Evolutionary conservation across 2,113 vertebrate genomes (phyloP).

Genomic region (Girardinichthys multiradiatus): DNA sequence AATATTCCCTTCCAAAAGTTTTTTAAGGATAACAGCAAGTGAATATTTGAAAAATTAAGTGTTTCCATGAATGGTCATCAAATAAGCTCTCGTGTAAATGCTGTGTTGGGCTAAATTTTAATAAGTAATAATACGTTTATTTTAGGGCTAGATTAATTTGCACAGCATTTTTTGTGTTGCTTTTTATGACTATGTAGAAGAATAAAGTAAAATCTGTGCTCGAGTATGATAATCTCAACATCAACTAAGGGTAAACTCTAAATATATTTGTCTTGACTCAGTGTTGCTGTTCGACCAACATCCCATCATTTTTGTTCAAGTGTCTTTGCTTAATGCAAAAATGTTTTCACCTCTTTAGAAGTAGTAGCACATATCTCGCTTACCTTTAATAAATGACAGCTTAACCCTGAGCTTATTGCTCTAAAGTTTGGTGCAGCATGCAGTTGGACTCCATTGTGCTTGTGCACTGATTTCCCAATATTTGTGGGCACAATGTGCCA

Average conservation of each 20-base stretch:
- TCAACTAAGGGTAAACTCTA: not conserved
- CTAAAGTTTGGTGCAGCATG: not conserved
- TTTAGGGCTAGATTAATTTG: not conserved
- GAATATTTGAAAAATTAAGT: too few species aligned
- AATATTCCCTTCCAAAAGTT: too few species aligned
- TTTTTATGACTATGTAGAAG: not conserved
- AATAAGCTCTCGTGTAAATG: too few species aligned
- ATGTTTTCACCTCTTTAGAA: slow-evolving; percentile 9
- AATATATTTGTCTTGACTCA: slow-evolving; percentile 1
- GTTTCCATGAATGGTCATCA: too few species aligned
- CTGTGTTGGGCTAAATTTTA: too few species aligned
- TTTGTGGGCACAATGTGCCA: slow-evolving; percentile 55
- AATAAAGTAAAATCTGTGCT: slow-evolving; percentile 4
- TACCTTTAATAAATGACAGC: not conserved
- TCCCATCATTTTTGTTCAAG: not conserved
- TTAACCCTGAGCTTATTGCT: slow-evolving; percentile 10
- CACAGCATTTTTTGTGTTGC: not conserved
- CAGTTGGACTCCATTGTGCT: slow-evolving; percentile 28
- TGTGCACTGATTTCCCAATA: slow-evolving; percentile 65
- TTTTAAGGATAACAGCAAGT: too few species aligned
- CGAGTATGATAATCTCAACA: not conserved
- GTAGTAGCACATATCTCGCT: slow-evolving; percentile 6
- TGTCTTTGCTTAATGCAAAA: not conserved
- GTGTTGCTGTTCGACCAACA: not conserved
- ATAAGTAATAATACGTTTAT: too few species aligned